Evolutionary conservation across 1,140 invertebrate species (phyloP).

Genomic region (Cydia strobilella): DNA sequence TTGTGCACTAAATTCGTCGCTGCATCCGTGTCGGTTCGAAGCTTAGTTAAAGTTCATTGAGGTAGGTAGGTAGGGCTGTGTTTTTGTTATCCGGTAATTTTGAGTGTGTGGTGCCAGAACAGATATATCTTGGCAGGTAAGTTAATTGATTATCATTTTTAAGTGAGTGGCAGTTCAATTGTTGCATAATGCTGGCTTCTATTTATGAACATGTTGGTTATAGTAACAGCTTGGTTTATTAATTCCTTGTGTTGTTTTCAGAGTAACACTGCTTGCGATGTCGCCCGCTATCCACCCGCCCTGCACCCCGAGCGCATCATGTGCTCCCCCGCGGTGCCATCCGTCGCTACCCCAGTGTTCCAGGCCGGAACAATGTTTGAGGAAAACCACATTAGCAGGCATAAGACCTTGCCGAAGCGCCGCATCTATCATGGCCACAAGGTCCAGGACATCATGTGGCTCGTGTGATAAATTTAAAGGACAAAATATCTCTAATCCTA

Average conservation of each 20-base stretch:
- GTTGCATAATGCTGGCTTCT: slow-evolving; percentile 52
- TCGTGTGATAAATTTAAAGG: slow-evolving; percentile 53
- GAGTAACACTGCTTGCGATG: slow-evolving; percentile 54
- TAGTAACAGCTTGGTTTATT: not conserved
- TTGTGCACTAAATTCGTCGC: not conserved
- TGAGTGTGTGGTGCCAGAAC: not conserved
- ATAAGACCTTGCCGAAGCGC: slow-evolving; percentile 65
- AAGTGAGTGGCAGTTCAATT: slow-evolving; percentile 43
- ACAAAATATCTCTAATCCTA: slow-evolving; percentile 46
- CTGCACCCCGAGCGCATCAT: slow-evolving; percentile 64
- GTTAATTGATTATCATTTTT: slow-evolving; percentile 38
- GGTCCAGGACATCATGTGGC: slow-evolving; percentile 54
- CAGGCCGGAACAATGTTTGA: slow-evolving; percentile 67
- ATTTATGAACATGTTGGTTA: slow-evolving; percentile 20
- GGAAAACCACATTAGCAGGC: slow-evolving; percentile 58
- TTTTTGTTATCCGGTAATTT: slow-evolving; percentile 10
- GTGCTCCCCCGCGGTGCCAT: slow-evolving; percentile 63
- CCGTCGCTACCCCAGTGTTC: slow-evolving; percentile 61
- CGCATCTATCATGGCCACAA: slow-evolving; percentile 64
- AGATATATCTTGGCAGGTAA: slow-evolving; percentile 43
- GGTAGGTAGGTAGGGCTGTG: not conserved
- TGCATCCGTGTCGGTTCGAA: not conserved
- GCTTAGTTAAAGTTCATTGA: not conserved
- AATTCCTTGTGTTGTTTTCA: slow-evolving; percentile 44
- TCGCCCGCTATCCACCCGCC: slow-evolving; percentile 64